Base-by-base conservation (phyloP, 1,140 invertebrate species). In the Trialeurodes vaporariorum region DNA sequence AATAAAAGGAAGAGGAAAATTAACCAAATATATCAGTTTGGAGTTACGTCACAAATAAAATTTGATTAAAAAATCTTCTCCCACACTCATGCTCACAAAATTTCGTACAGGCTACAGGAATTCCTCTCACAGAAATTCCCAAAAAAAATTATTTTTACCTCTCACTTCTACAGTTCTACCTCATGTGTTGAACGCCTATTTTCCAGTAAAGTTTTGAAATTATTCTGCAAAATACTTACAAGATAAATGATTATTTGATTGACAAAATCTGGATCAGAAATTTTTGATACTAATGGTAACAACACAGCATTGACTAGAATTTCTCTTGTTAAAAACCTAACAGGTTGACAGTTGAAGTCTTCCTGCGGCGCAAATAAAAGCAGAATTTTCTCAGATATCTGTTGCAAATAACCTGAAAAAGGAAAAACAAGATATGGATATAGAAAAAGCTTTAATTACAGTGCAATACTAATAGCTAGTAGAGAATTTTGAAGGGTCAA, bases 221-320 rank as follows among this genome's bases (percentile, higher is more conserved):
- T n/a, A n/a, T n/a, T n/a, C n/a, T n/a, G n/a, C n/a, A n/a, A n/a
- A 59, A 65, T 69, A 84, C 86, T 86, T 79, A 95, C 92, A 83
- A 92, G 84, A 89, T 91, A 93, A 75, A 96, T 86, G 76, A 95
- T 89, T 65, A 86, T 84, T 80, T 93, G 90, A 83, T 97, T 97
- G 71, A 98, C 89, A 77, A 93, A 96, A 83, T 96, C 93, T 67
- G 95, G 94, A 81, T 97, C 93, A 27, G 92, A 92, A 63, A 96
- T 79, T 72, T 92, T 80, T 76, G 89, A 82, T 59, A 97, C 81
- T 2, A 93, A 78, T 2, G 93, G 92, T 70, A 86, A 80, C 67
- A 96, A 85, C 60, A 96, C 84, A 71, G 85, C 83, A 73, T 90
- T 87, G 24, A 90, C 85, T 72, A 95, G 82, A 60, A 97, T 83